Percentiles rank a stretch among this genome's conserved stretches.
Conservation (phyloP, 2,888 invertebrate species). For the Nudaria mundana region DNA sequence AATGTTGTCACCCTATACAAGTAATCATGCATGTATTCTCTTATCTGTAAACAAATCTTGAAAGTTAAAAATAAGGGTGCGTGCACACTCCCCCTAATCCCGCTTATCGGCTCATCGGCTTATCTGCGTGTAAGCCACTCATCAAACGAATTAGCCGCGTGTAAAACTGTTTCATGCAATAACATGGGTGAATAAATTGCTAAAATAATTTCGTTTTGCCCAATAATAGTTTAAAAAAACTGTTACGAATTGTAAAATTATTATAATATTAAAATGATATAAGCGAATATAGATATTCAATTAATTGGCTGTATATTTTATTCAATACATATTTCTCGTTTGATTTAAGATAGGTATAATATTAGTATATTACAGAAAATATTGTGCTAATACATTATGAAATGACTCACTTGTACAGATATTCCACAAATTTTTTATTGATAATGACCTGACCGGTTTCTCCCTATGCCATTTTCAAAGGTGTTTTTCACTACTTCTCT, state of each 20-base stretch:
- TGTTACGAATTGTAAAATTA: not conserved
- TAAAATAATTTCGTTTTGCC: conserved; percentile 19
- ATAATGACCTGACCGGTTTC: too few species aligned
- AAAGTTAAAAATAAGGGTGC: conserved; percentile 64
- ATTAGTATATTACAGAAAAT: too few species aligned
- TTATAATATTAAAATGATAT: not conserved
- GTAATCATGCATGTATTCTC: conserved; percentile 15
- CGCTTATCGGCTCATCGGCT: conserved; percentile 53
- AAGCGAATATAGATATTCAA: too few species aligned
- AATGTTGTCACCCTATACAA: conserved; percentile 10
- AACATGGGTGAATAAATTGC: conserved; percentile 27
- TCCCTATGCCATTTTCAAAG: too few species aligned
- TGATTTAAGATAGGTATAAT: too few species aligned
- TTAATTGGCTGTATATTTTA: too few species aligned
- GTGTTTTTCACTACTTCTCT: too few species aligned
- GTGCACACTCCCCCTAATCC: conserved; percentile 45
- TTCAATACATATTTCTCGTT: too few species aligned
- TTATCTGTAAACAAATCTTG: conserved; percentile 48
- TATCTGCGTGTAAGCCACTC: conserved; percentile 68
- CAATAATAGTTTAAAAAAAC: conserved; percentile 11
- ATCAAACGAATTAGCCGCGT: conserved; percentile 46
- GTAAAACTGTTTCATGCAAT: conserved; percentile 29
- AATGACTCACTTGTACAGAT: too few species aligned
- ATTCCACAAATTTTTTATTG: too few species aligned
- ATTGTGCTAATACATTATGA: too few species aligned